Base-by-base conservation (phyloP, 2,113 vertebrate genomes). In the Mus spicilegus region DNA sequence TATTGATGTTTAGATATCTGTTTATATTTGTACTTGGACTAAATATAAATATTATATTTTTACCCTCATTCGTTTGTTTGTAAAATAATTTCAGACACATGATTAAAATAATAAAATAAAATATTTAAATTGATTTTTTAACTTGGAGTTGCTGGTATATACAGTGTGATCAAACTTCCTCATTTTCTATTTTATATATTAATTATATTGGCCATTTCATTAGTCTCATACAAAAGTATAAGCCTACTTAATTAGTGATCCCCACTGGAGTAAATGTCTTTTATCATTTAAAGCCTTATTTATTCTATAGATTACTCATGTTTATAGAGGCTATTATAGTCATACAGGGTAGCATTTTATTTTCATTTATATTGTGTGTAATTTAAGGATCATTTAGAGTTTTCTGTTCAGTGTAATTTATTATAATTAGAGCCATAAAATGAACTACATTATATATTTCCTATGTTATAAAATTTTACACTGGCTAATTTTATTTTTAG, bases 361-460 rank as follows among this genome's bases (percentile, higher is more conserved):
- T 54, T 46, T 58, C 9, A 1, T n/a, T 93, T 81, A 61, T 63
- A 56, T 46, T 72, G 58, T 39, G 3, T 58, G 7, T 65, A 76
- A 24, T 87, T 89, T 90, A 65, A 72, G 17, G 1, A 46, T 84
- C 51, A 73, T 86, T 89, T 75, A 95, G 82, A 39, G 5, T 72
- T 73, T 93, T 85, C 46, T 89, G 20, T 63, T 78, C 14, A 61
- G 28, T 69, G 1, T 69, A 56, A 26, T 65, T 81, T 65, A 73
- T 94, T 91, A 63, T 86, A 70, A 82, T 82, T 81, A 81, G 17
- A 93, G 28, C 5, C 54, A 24, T 70, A 30, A 95, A 84, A 19
- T 24, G 2, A 11, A 63, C 17, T 65, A 14, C 2, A 88, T 20
- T 51, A 4, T 42, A 56, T 81, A 70, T 36, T 89, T 20, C 73